phyloP scores from a whole-genome alignment of 1,140 invertebrate species.

The Diorhabda carinulata region DNA sequence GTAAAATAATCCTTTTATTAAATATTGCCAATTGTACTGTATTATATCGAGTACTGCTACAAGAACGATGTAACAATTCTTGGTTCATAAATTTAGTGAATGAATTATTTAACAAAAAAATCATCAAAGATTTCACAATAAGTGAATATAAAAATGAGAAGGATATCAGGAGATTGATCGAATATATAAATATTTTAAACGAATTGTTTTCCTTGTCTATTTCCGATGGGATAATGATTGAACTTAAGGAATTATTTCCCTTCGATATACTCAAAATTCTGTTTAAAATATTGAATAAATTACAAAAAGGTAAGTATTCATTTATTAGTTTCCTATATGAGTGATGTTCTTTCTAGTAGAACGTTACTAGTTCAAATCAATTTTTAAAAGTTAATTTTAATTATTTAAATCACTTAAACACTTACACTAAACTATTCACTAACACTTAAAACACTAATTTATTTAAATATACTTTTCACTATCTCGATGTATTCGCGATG shows the following conservation, averaged over 20 bases:
- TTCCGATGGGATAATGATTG: constrained; percentile 16
- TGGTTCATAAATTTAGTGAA: constrained; percentile 18
- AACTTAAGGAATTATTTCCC: constrained; percentile 26
- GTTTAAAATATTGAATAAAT: constrained; percentile 24
- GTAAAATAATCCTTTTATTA: constrained; percentile 24
- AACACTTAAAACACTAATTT: too few relatives aligned
- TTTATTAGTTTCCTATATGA: not conserved
- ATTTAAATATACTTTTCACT: too few relatives aligned
- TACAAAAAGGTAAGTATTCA: constrained; percentile 25
- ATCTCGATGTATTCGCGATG: too few relatives aligned
- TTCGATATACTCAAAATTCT: constrained; percentile 25
- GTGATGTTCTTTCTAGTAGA: not conserved
- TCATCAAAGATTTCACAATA: constrained; percentile 14
- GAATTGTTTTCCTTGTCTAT: constrained; percentile 25
- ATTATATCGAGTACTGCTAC: constrained; percentile 20
- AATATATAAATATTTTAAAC: constrained; percentile 17
- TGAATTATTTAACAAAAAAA: constrained; percentile 14
- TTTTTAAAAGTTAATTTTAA: too few relatives aligned
- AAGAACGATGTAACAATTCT: constrained; percentile 17
- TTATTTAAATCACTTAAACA: too few relatives aligned
- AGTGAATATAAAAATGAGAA: constrained; percentile 17
- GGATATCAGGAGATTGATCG: constrained; percentile 17
- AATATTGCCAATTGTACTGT: constrained; percentile 25
- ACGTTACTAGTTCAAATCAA: too few relatives aligned
- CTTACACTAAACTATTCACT: too few relatives aligned